Conservation (phyloP, 2,888 invertebrate genomes). For the Panzeria rudis region DNA sequence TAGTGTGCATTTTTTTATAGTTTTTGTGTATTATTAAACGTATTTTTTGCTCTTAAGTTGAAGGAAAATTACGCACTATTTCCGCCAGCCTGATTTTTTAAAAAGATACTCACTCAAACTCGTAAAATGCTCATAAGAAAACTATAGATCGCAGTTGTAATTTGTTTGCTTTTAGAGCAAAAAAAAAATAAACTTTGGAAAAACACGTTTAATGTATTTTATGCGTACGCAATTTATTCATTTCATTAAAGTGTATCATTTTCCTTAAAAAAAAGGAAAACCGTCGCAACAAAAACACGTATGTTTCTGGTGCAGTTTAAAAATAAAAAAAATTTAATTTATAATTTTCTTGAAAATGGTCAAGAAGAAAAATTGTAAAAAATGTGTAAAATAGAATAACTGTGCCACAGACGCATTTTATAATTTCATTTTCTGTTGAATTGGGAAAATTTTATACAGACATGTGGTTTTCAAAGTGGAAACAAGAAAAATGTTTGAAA, state of each 20-base stretch:
- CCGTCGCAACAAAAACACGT: constrained; percentile 29
- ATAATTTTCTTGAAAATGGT: constrained; percentile 44
- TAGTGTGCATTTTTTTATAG: constrained; percentile 12
- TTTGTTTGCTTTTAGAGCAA: constrained; percentile 1
- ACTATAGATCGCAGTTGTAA: constrained; percentile 6
- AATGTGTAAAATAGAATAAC: constrained; percentile 34
- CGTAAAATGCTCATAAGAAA: constrained; percentile 18
- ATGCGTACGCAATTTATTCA: constrained; percentile 49
- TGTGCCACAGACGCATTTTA: constrained; percentile 62
- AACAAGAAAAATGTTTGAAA: constrained; percentile 26
- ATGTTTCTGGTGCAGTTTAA: constrained; percentile 66
- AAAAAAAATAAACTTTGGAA: constrained; percentile 12
- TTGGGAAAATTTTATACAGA: constrained; percentile 9
- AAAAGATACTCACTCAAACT: constrained; percentile 32
- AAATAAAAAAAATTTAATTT: constrained; percentile 56
- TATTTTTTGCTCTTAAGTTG: constrained; percentile 23
- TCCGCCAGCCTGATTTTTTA: constrained; percentile 56
- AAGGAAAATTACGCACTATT: constrained; percentile 64
- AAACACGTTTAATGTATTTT: constrained; percentile 59
- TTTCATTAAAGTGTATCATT: constrained; percentile 39
- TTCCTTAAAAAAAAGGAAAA: constrained; percentile 23
- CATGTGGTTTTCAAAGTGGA: background rate
- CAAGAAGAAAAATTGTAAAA: constrained; percentile 15
- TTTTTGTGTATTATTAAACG: constrained; percentile 4
- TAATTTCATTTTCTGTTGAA: constrained; percentile 43